Conservation (phyloP, 2,113 vertebrate genomes). For the Aleadryas rufinucha region DNA sequence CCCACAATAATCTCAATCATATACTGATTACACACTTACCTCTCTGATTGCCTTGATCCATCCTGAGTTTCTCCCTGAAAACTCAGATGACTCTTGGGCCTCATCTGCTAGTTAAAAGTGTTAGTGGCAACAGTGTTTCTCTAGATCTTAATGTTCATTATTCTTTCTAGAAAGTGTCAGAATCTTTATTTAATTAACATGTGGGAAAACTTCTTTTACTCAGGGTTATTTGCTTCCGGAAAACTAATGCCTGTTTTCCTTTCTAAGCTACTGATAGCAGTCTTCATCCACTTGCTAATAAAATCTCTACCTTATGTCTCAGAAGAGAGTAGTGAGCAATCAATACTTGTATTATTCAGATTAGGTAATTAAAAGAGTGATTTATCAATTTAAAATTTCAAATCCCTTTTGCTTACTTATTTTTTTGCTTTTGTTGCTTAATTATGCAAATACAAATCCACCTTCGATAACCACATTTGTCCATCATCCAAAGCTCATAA, state of each 20-base stretch:
- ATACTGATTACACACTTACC: constrained; percentile 7
- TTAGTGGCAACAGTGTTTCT: neutral
- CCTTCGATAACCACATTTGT: neutral
- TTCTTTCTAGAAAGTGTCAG: neutral
- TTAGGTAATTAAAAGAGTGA: neutral
- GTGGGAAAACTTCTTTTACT: neutral
- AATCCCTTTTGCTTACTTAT: neutral
- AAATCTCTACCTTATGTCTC: neutral
- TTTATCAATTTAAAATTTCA: neutral
- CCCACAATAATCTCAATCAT: constrained; percentile 41
- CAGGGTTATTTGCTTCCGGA: neutral
- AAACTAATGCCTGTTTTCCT: neutral
- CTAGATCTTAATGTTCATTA: neutral
- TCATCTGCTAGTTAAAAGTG: neutral
- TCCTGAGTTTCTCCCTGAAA: constrained; percentile 9
- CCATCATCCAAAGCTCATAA: neutral
- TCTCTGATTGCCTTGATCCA: neutral
- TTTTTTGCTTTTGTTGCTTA: neutral
- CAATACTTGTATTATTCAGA: neutral
- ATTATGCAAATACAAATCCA: neutral
- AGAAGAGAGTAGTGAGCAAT: neutral
- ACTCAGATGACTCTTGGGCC: neutral
- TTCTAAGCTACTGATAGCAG: neutral
- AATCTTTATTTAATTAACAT: neutral
- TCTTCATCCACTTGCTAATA: neutral